These are phyloP conservation scores for Seriola rivoliana DNA, from an alignment of 2,113 vertebrate species.

Conservation along the genomic window DNA sequence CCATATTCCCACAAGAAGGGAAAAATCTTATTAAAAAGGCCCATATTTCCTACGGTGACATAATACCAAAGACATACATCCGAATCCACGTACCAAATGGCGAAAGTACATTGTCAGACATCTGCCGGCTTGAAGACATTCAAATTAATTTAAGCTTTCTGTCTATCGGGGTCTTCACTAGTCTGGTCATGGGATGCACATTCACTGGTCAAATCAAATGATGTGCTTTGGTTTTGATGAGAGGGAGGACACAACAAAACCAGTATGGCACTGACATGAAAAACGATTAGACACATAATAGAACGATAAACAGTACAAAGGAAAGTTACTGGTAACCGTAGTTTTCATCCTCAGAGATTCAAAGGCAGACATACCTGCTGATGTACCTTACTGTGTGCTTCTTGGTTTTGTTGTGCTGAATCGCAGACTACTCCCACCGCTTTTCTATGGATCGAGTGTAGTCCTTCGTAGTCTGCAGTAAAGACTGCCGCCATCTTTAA, in stretches of 20 bases:
- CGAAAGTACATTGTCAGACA: constrained; percentile 53
- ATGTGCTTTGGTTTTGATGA: constrained; percentile 72
- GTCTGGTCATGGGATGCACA: constrained; percentile 69
- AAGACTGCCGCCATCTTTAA: constrained; percentile 88
- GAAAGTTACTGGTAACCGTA: constrained; percentile 52
- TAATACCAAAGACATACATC: constrained; percentile 49
- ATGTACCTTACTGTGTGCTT: constrained; percentile 73
- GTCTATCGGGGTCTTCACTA: constrained; percentile 54
- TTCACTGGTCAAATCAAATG: constrained; percentile 79
- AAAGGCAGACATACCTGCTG: constrained; percentile 77
- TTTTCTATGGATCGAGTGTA: constrained; percentile 72
- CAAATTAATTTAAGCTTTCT: constrained; percentile 64
- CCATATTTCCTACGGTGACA: constrained; percentile 55
- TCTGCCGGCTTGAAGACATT: constrained; percentile 58
- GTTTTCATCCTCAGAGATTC: constrained; percentile 51
- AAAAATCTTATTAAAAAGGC: constrained; percentile 50
- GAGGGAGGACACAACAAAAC: constrained; percentile 71
- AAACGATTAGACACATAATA: constrained; percentile 65
- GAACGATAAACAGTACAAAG: constrained; percentile 66
- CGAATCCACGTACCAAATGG: constrained; percentile 47
- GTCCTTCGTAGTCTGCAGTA: constrained; percentile 84
- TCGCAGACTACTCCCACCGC: constrained; percentile 77
- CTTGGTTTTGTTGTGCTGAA: constrained; percentile 74
- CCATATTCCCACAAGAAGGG: constrained; percentile 58
- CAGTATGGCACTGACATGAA: constrained; percentile 57